Evolutionary conservation across 2,888 invertebrate genomes (phyloP), one percentile per base, ranked within the genome.

Genomic region (Orchesellides sinensis): DNA sequence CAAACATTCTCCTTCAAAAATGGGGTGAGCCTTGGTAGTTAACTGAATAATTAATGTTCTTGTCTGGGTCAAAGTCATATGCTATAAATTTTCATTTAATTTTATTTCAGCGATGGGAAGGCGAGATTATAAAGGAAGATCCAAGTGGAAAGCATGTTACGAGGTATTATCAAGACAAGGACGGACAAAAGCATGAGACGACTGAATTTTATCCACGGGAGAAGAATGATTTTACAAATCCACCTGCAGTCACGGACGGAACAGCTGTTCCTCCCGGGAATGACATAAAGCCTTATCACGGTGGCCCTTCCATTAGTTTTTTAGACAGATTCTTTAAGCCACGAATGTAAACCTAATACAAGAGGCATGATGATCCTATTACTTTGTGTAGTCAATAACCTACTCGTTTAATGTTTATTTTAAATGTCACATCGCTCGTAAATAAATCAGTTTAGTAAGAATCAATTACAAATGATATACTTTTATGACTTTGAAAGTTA

Each of bases 241-340:
- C n/a, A n/a, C n/a, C n/a, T n/a, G n/a, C n/a, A n/a, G n/a, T n/a
- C n/a, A n/a, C n/a, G n/a, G n/a, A n/a, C n/a, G n/a, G n/a, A n/a
- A n/a, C n/a, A n/a, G n/a, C n/a, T n/a, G n/a, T n/a, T n/a, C n/a
- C n/a, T n/a, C n/a, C n/a, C n/a, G n/a, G n/a, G n/a, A n/a, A n/a
- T n/a, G n/a, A n/a, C n/a, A n/a, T n/a, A n/a, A n/a, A n/a, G n/a
- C n/a, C n/a, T n/a, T n/a, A n/a, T n/a, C n/a, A n/a, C n/a, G n/a
- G n/a, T n/a, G n/a, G n/a, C n/a, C n/a, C n/a, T n/a, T n/a, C n/a
- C n/a, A n/a, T n/a, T n/a, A n/a, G n/a, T n/a, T n/a, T 78, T 45
- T 47, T 78, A 19, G 78, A 78, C 14, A 23, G 78, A 29, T 59
- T 78, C 12, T 78, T 78, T 25, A 78, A 47, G 47, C 78, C 69